Base-by-base conservation (phyloP, 2,888 invertebrate genomes). In the Tryphoninae sp. region DNA sequence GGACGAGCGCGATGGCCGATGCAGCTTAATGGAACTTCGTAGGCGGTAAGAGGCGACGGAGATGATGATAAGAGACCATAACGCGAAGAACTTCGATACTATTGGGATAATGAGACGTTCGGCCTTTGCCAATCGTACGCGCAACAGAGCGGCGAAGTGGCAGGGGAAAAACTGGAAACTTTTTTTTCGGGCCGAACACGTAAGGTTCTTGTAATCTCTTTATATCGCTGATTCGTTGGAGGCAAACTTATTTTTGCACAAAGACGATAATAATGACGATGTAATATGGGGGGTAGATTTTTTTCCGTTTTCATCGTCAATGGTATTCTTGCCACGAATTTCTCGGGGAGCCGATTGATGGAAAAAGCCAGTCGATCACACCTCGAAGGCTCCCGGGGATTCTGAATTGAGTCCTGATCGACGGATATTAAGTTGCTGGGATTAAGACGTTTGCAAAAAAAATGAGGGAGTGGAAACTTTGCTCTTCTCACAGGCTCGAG, bases 381-480 rank as follows among this genome's bases (percentile, higher is more conserved):
- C 59, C 22, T 45, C 19, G 51, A 16, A 45, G 22, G 9, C 13
- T 26, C 22, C 19, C 11, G 9, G 65, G 22, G 49, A 61, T 75
- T 59, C 33, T 23, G 80, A 80, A 82, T 83, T 51, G 77, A 62
- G 78, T 82, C 68, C 77, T 59, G 81, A 83, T 82, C 83, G 82
- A 84, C 72, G 82, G 85, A 87, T 86, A 89, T 89, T 88, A 88
- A 88, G 87, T 87, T 86, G 82, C 78, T 84, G 79, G 86, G 88
- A 88, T 89, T 89, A 89, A 88, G 87, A 84, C 84, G 84, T 61
- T 82, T 77, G 65, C 72, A 33, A 75, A 80, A 75, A 84, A 84
- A 78, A 71, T 83, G 83, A 83, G 55, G 19, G 19, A 16, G 19
- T n/a, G n/a, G 45, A 55, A 76, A 76, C 42, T 72, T 76, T 68